phyloP scores from a whole-genome alignment of 2,797 vertebrate genomes.

The Sebastes minor region DNA sequence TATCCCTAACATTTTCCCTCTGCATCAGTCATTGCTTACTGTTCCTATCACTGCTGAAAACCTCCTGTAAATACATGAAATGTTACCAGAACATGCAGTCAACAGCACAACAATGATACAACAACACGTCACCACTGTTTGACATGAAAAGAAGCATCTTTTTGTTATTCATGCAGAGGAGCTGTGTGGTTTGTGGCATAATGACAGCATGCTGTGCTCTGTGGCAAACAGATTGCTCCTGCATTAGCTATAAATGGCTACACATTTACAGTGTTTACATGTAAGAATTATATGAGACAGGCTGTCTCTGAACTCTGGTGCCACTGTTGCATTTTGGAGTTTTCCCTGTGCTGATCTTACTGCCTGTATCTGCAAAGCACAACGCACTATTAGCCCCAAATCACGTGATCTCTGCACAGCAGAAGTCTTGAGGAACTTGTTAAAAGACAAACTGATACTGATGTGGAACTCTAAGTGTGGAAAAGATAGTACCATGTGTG shows the following conservation, averaged over 20 bases:
- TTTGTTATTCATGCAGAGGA: background rate
- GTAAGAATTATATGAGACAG: background rate
- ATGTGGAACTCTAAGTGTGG: background rate
- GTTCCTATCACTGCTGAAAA: background rate
- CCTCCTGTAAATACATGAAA: background rate
- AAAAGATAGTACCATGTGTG: background rate
- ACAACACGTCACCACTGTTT: background rate
- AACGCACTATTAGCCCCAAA: background rate
- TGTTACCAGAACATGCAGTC: background rate
- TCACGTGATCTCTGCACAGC: background rate
- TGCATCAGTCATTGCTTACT: background rate
- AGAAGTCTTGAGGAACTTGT: background rate
- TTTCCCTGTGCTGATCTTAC: background rate
- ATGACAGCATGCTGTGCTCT: constrained; percentile 14
- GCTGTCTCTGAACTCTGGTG: background rate
- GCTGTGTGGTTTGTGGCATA: background rate
- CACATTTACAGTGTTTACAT: background rate
- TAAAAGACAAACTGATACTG: background rate
- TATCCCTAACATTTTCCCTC: background rate
- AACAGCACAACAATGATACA: background rate
- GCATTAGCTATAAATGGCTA: background rate
- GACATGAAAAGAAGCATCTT: background rate
- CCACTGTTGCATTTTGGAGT: background rate
- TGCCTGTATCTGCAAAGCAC: background rate
- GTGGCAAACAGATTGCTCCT: background rate